These are phyloP conservation scores for Pyrrhia umbra DNA, from an alignment of 2,888 invertebrate species.

Conservation along the genomic window DNA sequence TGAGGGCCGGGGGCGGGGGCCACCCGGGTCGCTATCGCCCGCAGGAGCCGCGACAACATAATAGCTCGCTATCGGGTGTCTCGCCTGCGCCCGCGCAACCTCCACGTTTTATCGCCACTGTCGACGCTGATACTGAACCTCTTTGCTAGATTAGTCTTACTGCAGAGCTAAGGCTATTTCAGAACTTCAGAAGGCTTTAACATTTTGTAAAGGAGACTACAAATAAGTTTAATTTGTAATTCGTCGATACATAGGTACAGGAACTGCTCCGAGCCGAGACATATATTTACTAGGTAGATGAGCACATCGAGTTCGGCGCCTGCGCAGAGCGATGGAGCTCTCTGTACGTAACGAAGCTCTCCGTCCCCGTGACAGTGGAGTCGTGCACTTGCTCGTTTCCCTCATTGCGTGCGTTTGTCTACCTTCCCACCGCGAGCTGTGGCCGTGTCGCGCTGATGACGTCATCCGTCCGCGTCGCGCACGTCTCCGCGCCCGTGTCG, in stretches of 20 bases:
- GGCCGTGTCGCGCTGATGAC: conserved; percentile 35
- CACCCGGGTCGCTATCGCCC: conserved; percentile 69
- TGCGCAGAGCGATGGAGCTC: background rate
- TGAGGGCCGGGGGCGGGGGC: conserved; percentile 36
- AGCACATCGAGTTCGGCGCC: no score
- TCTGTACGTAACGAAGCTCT: background rate
- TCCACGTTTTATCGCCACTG: conserved; percentile 8
- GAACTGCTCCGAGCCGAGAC: no score
- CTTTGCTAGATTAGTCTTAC: background rate
- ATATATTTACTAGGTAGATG: no score
- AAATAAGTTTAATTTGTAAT: no score
- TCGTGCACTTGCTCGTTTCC: conserved; percentile 20
- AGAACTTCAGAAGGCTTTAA: background rate
- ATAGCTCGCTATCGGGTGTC: conserved; percentile 64
- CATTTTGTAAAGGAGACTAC: background rate
- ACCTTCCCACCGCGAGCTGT: background rate
- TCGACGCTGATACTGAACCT: conserved; percentile 5
- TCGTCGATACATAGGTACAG: no score
- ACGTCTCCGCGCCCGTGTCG: conserved; percentile 25
- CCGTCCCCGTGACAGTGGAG: background rate
- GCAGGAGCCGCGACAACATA: conserved; percentile 65
- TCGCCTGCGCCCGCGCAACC: conserved; percentile 25
- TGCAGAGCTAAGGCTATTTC: background rate
- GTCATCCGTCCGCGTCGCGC: conserved; percentile 40
- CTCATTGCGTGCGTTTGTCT: conserved; percentile 20